Base-by-base conservation (phyloP, 2,113 vertebrate genomes). In the Brachionichthys hirsutus region DNA sequence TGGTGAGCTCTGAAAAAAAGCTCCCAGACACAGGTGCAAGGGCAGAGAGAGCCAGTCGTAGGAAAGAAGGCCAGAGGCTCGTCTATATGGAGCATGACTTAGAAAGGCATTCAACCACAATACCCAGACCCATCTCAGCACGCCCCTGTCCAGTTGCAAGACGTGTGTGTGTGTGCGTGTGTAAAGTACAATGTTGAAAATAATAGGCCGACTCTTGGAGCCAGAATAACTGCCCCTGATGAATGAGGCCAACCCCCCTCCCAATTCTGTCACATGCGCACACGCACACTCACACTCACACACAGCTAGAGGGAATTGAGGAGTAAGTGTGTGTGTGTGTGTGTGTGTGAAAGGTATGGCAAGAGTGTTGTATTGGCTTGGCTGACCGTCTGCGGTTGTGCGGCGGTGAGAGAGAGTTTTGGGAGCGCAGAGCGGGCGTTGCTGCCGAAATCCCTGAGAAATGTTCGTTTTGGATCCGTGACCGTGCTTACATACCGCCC, bases 391-490 rank as follows among this genome's bases (percentile, higher is more conserved):
- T 92, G 91, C 90, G 89, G 90, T 91, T 90, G 81, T 86, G 89
- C 77, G 81, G 90, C 73, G 85, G 88, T 83, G 77, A 89, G 87
- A 85, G 87, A 80, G 82, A 82, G 81, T 77, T 81, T 81, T 82
- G 85, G 85, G 82, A 85, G 80, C 81, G 85, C 78, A 70, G 81
- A 83, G 87, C 85, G 84, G 89, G 90, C 88, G 90, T 91, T 89
- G 85, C 88, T 88, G 88, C 87, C 83, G 88, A 91, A 90, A 88
- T 91, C 90, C 85, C 90, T 88, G 85, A 91, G 89, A 92, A 92
- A 92, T 91, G 89, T 92, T 92, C 91, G 78, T 90, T 89, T 92
- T 91, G 91, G 91, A 92, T 85, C 88, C 30, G 53, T 88, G 78
- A 87, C 80, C 78, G 62, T 87, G 82, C 90, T 90, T 88, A 88